These are phyloP conservation scores for Chaetophractus vellerosus DNA, from an alignment of 2,797 vertebrate genomes.

Conservation along the genomic window DNA sequence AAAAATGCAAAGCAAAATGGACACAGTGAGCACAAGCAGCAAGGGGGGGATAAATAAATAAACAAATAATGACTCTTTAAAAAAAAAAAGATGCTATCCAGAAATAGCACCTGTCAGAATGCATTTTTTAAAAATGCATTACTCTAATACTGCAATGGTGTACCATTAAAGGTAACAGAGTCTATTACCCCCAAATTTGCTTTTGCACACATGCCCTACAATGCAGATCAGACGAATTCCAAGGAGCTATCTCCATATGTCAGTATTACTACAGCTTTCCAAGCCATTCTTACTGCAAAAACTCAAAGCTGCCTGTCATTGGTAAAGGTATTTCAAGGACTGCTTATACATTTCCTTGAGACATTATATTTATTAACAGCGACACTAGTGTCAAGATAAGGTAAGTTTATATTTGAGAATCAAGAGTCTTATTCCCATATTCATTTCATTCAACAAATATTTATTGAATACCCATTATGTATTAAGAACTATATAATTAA, in stretches of 20 bases:
- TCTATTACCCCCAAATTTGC: not conserved
- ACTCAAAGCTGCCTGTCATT: not conserved
- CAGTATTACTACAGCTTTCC: not conserved
- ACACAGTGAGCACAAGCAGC: no score
- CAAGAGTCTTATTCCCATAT: slow-evolving; percentile 40
- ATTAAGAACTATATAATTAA: slow-evolving; percentile 62
- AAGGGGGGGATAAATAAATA: no score
- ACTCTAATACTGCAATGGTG: not conserved
- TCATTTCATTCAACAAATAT: slow-evolving; percentile 51
- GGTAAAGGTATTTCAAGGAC: slow-evolving; percentile 37
- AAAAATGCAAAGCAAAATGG: no score
- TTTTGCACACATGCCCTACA: not conserved
- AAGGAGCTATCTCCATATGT: not conserved
- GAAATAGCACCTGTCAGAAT: no score
- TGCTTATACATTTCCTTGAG: slow-evolving; percentile 31
- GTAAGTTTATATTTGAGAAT: slow-evolving; percentile 71
- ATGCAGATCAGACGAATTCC: not conserved
- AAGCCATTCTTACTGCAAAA: not conserved
- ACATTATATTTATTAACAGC: slow-evolving; percentile 59
- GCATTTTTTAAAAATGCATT: not conserved
- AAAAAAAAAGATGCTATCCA: no score
- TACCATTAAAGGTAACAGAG: not conserved
- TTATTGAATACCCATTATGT: not conserved
- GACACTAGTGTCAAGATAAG: slow-evolving; percentile 51
- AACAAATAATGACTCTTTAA: no score